phyloP scores from a whole-genome alignment of 2,797 vertebrate genomes.

The Coranthus polyacanthus region DNA sequence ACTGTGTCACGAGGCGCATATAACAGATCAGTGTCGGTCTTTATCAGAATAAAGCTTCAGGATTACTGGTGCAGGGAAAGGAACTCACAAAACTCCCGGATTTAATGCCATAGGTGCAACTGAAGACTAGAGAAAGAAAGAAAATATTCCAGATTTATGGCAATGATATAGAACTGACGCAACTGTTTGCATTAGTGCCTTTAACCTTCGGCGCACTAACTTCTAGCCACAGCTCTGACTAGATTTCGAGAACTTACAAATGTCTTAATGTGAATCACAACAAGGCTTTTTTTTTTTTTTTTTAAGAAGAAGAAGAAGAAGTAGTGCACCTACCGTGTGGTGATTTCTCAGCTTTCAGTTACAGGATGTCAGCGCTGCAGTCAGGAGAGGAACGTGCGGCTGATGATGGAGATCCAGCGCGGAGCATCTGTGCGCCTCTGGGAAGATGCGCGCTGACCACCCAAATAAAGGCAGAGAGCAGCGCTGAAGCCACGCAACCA shows the following conservation, averaged over 20 bases:
- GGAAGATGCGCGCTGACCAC: constrained; percentile 25
- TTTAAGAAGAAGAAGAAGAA: no score
- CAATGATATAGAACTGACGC: neutral
- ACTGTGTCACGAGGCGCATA: no score
- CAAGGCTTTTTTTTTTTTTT: no score
- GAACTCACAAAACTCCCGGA: no score
- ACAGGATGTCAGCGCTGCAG: neutral
- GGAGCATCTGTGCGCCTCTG: constrained; percentile 26
- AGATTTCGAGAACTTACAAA: neutral
- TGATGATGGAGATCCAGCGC: constrained; percentile 15
- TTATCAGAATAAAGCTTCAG: no score
- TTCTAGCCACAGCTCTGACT: neutral
- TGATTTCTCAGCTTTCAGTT: constrained; percentile 8
- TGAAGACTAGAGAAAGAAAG: no score
- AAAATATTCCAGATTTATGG: neutral
- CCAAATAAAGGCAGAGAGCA: neutral
- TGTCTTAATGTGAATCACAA: no score
- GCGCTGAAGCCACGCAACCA: neutral
- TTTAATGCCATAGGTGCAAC: no score
- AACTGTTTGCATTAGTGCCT: neutral
- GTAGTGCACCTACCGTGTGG: constrained; percentile 38
- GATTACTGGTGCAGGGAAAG: no score
- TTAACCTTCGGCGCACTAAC: neutral
- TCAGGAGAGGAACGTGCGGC: neutral
- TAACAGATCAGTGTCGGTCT: no score